Percentiles rank a stretch among this genome's conserved stretches.
These are phyloP conservation scores for Trichonephila clavata DNA, from an alignment of 1,140 invertebrate species.

Conservation along the genomic window DNA sequence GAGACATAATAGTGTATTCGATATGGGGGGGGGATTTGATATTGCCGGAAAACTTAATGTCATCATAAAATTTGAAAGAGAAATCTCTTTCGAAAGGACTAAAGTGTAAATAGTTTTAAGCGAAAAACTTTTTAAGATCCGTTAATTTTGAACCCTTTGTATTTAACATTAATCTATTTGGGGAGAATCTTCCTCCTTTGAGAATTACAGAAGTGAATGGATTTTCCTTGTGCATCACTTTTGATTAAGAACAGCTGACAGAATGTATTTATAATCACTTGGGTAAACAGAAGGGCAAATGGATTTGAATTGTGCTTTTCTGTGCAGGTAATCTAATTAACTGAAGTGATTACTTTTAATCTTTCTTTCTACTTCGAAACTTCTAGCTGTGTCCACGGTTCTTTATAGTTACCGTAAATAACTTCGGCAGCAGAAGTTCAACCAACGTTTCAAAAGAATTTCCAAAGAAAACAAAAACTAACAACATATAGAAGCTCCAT, in stretches of 20 bases:
- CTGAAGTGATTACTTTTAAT: slow-evolving; percentile 30
- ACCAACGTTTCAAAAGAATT: neutral
- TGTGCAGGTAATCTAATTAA: neutral
- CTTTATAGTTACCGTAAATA: neutral
- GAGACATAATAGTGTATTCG: neutral
- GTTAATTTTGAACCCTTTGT: slow-evolving; percentile 6
- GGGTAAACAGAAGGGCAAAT: neutral
- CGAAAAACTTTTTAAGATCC: neutral
- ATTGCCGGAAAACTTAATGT: neutral
- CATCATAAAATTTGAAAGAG: neutral
- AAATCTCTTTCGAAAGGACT: neutral
- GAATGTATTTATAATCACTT: slow-evolving; percentile 3
- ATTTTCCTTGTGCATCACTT: neutral
- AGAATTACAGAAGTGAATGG: neutral
- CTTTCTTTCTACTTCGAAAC: neutral
- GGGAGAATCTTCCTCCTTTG: neutral
- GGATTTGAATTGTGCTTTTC: neutral
- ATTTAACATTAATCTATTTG: neutral
- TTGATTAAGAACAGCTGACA: neutral
- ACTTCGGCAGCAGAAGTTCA: neutral
- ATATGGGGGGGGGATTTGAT: neutral
- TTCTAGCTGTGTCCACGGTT: neutral
- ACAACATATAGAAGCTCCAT: neutral
- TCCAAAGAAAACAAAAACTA: neutral
- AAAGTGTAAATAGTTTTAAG: neutral